Conservation (phyloP, 2,797 vertebrate species). For the Falco peregrinus region DNA sequence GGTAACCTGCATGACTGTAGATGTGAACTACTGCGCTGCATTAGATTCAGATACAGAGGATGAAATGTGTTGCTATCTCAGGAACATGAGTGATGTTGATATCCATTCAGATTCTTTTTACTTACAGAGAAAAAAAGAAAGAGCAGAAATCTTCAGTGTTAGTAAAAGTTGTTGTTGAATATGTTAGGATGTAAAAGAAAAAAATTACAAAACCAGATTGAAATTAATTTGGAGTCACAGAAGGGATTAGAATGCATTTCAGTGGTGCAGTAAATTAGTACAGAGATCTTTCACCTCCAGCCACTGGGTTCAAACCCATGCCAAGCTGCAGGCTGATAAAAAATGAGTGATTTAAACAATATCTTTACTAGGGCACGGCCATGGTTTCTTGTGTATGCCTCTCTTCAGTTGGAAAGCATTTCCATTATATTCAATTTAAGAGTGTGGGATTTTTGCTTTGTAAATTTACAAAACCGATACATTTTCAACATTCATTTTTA, state of each 20-base stretch:
- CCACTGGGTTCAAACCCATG: slow-evolving; percentile 30
- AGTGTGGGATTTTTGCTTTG: background rate
- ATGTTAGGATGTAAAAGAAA: background rate
- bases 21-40: background rate
- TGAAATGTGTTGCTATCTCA: background rate
- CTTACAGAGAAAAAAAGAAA: background rate
- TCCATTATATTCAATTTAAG: background rate
- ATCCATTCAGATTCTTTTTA: background rate
- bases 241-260: slow-evolving; percentile 32
- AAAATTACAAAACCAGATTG: background rate
- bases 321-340: slow-evolving; percentile 43
- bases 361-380: background rate
- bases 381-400: background rate
- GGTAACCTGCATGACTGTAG: background rate
- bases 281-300: slow-evolving; percentile 46
- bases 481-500: background rate
- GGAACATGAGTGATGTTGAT: background rate
- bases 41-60: background rate
- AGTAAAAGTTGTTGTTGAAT: background rate
- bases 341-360: background rate
- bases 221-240: slow-evolving; percentile 19
- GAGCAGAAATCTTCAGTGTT: background rate
- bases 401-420: background rate
- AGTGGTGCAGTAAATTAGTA: slow-evolving; percentile 43
- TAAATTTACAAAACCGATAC: background rate